Conservation (phyloP, 1,140 invertebrate species). For the Drosophila navojoa region DNA sequence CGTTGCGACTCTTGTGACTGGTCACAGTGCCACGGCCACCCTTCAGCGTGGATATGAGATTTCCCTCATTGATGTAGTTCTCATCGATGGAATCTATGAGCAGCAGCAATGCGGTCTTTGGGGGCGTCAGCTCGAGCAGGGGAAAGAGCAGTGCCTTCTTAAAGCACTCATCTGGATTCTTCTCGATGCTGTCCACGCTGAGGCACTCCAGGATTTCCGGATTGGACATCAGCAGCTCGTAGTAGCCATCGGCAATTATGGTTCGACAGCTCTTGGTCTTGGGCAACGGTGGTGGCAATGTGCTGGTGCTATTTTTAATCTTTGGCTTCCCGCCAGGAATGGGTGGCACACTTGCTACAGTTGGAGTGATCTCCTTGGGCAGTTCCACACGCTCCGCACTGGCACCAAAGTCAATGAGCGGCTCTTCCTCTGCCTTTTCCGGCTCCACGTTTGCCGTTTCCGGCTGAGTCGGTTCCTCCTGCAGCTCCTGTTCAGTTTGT, state of each 20-base stretch:
- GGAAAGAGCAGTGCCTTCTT: slow-evolving; percentile 94
- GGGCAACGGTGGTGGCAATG: slow-evolving; percentile 85
- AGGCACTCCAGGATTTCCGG: slow-evolving; percentile 88
- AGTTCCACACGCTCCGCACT: slow-evolving; percentile 26
- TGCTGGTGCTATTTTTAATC: slow-evolving; percentile 57
- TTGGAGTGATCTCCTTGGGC: slow-evolving; percentile 20
- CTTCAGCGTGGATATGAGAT: slow-evolving; percentile 81
- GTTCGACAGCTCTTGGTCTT: slow-evolving; percentile 87
- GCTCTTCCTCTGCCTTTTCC: slow-evolving; percentile 42
- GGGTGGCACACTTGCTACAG: slow-evolving; percentile 32
- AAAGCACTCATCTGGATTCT: slow-evolving; percentile 95
- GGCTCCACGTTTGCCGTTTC: slow-evolving; percentile 10
- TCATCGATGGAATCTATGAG: slow-evolving; percentile 97
- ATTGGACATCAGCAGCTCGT: slow-evolving; percentile 90
- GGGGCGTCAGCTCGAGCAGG: slow-evolving; percentile 91
- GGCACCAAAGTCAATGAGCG: slow-evolving; percentile 60
- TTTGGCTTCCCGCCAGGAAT: slow-evolving; percentile 61
- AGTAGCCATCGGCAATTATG: slow-evolving; percentile 91
- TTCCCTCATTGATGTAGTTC: slow-evolving; percentile 84
- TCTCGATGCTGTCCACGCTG: slow-evolving; percentile 87
- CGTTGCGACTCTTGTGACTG: slow-evolving; percentile 87
- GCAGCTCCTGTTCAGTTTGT: slow-evolving; percentile 8
- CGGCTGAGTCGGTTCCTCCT: slow-evolving; percentile 17
- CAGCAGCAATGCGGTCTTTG: slow-evolving; percentile 92
- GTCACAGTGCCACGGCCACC: slow-evolving; percentile 81